A percentile compares a stretch with the other conserved stretches of the same genome.
These are phyloP conservation scores for Ranitomeya variabilis DNA, from an alignment of 2,113 vertebrate genomes.

Conservation along the genomic window DNA sequence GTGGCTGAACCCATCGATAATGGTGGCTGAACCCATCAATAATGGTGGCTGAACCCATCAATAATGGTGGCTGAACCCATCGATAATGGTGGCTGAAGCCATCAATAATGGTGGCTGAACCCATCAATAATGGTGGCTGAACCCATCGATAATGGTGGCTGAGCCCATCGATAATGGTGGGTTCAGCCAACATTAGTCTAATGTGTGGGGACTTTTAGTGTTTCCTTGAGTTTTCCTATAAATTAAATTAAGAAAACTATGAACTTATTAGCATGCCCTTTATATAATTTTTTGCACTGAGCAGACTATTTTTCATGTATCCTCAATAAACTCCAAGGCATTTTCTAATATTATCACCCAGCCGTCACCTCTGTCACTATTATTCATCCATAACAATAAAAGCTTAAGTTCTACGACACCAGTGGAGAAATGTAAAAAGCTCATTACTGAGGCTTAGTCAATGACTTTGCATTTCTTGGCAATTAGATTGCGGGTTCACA, in stretches of 20 bases:
- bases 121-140: no score
- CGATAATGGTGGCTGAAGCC: no score
- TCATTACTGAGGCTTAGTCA: neutral
- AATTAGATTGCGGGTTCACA: neutral
- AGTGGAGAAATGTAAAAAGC: neutral
- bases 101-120: no score
- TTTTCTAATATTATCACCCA: neutral
- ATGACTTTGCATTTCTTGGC: slow-evolving; percentile 5
- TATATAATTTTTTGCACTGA: neutral
- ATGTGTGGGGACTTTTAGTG: no score
- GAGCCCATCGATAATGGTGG: no score
- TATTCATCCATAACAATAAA: neutral
- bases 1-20: no score
- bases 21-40: no score
- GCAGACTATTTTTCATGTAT: neutral
- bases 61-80: no score
- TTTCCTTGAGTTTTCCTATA: no score
- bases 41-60: no score
- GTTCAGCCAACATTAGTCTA: no score
- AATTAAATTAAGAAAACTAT: neutral
- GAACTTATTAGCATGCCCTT: neutral
- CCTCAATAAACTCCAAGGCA: neutral
- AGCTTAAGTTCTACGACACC: neutral
- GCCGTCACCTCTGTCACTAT: neutral
- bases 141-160: no score